Conservation (phyloP, 2,113 vertebrate species). For the Synodontis membranacea region DNA sequence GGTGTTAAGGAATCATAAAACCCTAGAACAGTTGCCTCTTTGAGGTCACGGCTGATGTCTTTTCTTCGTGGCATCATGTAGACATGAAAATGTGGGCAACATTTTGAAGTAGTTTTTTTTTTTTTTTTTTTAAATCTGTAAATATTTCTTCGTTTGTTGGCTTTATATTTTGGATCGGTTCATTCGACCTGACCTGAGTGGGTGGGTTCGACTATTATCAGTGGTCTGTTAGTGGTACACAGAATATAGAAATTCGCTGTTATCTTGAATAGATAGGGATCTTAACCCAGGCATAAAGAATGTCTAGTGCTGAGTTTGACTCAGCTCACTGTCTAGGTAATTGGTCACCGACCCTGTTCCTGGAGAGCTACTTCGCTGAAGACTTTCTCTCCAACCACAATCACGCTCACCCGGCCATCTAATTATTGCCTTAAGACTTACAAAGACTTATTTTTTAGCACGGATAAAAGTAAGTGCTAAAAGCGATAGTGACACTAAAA, state of each 20-base stretch:
- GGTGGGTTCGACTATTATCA: no score
- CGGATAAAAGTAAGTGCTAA: no score
- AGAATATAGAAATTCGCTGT: background rate
- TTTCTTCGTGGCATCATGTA: background rate
- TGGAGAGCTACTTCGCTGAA: no score
- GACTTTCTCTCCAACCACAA: no score
- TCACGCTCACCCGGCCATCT: no score
- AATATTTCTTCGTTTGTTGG: background rate
- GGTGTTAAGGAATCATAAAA: constrained; percentile 3
- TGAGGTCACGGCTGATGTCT: background rate
- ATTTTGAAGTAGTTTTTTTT: background rate
- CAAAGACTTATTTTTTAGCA: no score
- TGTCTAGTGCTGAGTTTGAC: background rate
- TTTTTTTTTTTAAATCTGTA: no score
- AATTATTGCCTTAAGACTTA: no score
- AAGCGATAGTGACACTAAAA: no score
- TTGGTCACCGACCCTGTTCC: no score
- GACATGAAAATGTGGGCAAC: background rate
- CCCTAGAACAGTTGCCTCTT: background rate
- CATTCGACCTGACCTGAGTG: no score
- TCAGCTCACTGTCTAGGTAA: background rate
- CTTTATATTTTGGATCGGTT: no score
- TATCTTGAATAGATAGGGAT: background rate
- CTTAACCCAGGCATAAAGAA: background rate
- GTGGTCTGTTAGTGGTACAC: background rate